Base-by-base conservation (phyloP, 2,888 invertebrate genomes). In the Entomobrya proxima region DNA sequence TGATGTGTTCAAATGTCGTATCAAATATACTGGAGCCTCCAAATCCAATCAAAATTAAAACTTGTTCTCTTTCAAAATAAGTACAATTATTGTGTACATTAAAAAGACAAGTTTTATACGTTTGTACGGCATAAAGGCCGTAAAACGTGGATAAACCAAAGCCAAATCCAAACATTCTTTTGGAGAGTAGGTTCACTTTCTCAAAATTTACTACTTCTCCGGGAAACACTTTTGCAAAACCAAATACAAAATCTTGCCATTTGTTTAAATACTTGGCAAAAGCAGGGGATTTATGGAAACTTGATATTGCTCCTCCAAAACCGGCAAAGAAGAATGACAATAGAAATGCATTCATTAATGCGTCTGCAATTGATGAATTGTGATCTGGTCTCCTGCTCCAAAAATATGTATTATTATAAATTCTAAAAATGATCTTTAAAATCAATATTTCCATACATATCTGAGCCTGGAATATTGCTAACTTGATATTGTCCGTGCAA, bases 1-100 rank as follows among this genome's bases (percentile, higher is more conserved):
- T 82, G 35, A 24, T 47, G 0, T 82, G 61, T 18, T 82, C 82
- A 47, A 50, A 82, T 2, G 75, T 37, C 24, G 61, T 75, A 24
- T 82, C 76, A 7, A 64, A 13, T 7, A 75, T 27, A 50, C 47
- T 64, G 15, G 64, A 21, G n/a, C 61, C 30, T 50, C 82, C 82
- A 61, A 75, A 82, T 6, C 27, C n/a, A 3, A 61, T 37, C 15
- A 75, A 9, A 18, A 75, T 37, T 0, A 30, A 37, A 3, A 64
- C 30, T 11, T 75, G 75, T 30, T 82, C 82, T 27, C 44, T 58
- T 37, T 82, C 75, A 58, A 82, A 4, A 2, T n/a, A 35, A 0
- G 32, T 64, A 24, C 82, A 82, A 18, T 30, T 7, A 13, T 13
- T 1, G n/a, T 32, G 7, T 21, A 55, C 21, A 18, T 64, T 35